Evolutionary conservation across 2,888 invertebrate species (phyloP), one percentile per base, ranked within the genome.

Genomic region (Andrena minutula): DNA sequence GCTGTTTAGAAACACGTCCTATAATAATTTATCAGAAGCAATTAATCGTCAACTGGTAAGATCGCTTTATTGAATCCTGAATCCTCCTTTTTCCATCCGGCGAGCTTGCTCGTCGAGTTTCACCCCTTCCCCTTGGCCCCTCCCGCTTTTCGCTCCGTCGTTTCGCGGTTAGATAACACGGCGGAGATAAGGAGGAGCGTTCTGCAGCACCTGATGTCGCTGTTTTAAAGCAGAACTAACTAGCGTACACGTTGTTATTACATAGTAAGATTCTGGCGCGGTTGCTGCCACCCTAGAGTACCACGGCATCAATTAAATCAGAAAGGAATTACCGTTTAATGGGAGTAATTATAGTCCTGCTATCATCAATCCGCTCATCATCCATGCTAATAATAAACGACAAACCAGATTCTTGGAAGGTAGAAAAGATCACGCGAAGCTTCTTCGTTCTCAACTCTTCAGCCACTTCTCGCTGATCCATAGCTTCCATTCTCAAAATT

Each of bases 1-100:
- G 63, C 70, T 65, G 70, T 79, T 79, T 79, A 77, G 78, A 79
- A 61, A 66, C 79, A 47, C 30, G 70, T 64, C 69, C 20, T 23
- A 49, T 58, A 51, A 70, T 78, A 78, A 61, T 71, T 79, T 66
- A 79, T 79, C 79, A 56, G 60, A 2, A 7, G 65, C 78, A 60
- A 76, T 77, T 79, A 79, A 79, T 79, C 79, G 78, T 51, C 41
- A 35, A 60, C 53, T 20, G 47, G 32, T n/a, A 12, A 47, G 79
- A 79, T 79, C 79, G 71, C 53, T 79, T 79, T 66, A 79, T 78
- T 78, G 79, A 79, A 79, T 66, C 70, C 51, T 6, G 41, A 28
- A 8, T 49, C 32, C n/a, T 47, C 8, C 2, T 41, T 69, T 69
- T 32, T 20, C 12, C 7, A 20, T 3, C 23, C 53, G 35, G 6